These are phyloP conservation scores for Brachirus orientalis DNA, from an alignment of 2,113 vertebrate species.

Conservation along the genomic window DNA sequence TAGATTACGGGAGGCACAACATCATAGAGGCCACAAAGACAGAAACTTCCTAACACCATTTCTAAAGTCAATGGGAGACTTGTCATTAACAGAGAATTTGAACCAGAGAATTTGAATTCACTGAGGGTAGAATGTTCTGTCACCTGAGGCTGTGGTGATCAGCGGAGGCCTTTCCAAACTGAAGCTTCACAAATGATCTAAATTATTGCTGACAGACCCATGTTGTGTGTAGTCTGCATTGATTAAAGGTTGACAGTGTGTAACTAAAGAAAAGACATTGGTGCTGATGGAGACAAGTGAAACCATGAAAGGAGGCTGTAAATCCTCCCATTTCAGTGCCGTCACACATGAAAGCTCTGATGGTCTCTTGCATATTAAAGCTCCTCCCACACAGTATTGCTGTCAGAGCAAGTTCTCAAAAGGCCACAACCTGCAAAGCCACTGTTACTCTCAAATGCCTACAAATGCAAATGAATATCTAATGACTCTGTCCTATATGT, in stretches of 20 bases:
- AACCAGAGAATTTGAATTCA: no score
- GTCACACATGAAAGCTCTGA: conserved; percentile 59
- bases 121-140: background rate
- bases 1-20: no score
- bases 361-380: conserved; percentile 53
- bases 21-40: no score
- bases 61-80: no score
- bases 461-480: conserved; percentile 53
- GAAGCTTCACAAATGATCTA: conserved; percentile 46
- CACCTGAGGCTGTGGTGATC: background rate
- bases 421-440: conserved; percentile 39
- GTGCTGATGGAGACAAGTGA: conserved; percentile 64
- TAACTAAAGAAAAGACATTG: conserved; percentile 53
- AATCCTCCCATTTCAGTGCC: conserved; percentile 43
- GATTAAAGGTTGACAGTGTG: conserved; percentile 67
- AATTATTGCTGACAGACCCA: conserved; percentile 52
- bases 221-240: conserved; percentile 58
- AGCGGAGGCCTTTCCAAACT: conserved; percentile 1
- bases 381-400: conserved; percentile 19
- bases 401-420: conserved; percentile 26
- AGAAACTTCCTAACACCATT: no score
- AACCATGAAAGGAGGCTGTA: conserved; percentile 21
- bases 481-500: conserved; percentile 40
- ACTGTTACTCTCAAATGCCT: conserved; percentile 23
- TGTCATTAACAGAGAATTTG: no score